A percentile compares a stretch with the other conserved stretches of the same genome.
phyloP scores from a whole-genome alignment of 2,113 vertebrate species.

The Pygoscelis antarcticus region DNA sequence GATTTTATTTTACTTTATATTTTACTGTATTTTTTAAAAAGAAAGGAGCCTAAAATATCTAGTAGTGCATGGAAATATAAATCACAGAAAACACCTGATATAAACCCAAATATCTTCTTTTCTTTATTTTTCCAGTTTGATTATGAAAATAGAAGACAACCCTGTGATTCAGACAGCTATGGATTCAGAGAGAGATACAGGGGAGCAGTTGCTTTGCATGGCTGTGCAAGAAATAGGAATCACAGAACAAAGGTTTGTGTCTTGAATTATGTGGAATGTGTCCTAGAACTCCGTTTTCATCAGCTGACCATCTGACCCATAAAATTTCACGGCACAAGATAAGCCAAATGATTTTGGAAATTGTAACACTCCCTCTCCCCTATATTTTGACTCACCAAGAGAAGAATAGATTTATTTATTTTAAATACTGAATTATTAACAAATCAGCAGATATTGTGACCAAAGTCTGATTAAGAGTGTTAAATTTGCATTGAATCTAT shows the following conservation, averaged over 20 bases:
- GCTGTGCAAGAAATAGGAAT: not conserved
- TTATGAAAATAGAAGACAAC: not conserved
- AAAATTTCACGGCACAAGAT: not conserved
- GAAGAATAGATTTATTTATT: not conserved
- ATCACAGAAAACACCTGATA: not conserved
- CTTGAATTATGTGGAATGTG: not conserved
- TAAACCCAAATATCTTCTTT: not conserved
- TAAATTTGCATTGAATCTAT: not conserved
- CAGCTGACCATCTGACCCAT: not conserved
- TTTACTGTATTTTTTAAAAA: not conserved
- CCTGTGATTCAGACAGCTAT: not conserved
- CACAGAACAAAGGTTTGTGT: not conserved
- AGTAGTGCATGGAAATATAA: not conserved
- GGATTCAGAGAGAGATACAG: not conserved
- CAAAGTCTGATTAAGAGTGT: not conserved
- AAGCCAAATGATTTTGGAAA: not conserved
- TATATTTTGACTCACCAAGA: not conserved
- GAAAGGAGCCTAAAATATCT: fast-evolving
- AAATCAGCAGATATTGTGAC: not conserved
- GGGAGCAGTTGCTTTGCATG: not conserved
- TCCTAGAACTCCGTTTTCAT: not conserved
- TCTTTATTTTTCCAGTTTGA: not conserved
- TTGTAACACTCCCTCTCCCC: fast-evolving
- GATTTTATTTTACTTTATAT: not conserved
- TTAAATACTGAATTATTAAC: not conserved